Evolutionary conservation across 2,797 vertebrate species (phyloP).

Genomic region (Zenarchopterus dispar): DNA sequence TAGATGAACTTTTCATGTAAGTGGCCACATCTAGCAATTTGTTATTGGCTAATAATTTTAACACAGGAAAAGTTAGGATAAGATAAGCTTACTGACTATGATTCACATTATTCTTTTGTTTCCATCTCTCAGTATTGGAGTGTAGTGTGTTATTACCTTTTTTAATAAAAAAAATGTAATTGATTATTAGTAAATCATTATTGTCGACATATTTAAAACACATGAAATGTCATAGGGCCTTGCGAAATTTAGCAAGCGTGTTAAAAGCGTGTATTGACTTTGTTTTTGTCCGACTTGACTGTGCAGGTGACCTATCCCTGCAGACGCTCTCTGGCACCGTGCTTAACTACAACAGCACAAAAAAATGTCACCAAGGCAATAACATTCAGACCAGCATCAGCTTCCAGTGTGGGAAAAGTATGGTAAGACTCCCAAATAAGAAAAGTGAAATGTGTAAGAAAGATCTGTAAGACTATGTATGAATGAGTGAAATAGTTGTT

Average conservation of each 20-base stretch:
- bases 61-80: too few relatives aligned
- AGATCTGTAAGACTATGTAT: not conserved
- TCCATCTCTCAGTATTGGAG: too few relatives aligned
- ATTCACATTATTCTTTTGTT: too few relatives aligned
- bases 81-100: too few relatives aligned
- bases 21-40: too few relatives aligned
- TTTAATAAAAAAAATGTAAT: too few relatives aligned
- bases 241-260: not conserved
- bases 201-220: not conserved
- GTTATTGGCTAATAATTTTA: too few relatives aligned
- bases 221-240: too few relatives aligned
- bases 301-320: conserved; percentile 81
- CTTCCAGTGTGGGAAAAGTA: conserved; percentile 93
- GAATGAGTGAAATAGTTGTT: not conserved
- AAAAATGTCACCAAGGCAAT: conserved; percentile 62
- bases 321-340: conserved; percentile 76
- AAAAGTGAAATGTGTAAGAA: not conserved
- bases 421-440: conserved; percentile 82
- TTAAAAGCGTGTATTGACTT: not conserved
- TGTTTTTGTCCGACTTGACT: conserved; percentile 4
- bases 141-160: too few relatives aligned
- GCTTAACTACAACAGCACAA: conserved; percentile 83
- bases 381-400: conserved; percentile 88
- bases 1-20: too few relatives aligned
- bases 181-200: too few relatives aligned